Evolutionary conservation across 2,797 vertebrate genomes (phyloP).

Genomic region (Semaprochilodus insignis): DNA sequence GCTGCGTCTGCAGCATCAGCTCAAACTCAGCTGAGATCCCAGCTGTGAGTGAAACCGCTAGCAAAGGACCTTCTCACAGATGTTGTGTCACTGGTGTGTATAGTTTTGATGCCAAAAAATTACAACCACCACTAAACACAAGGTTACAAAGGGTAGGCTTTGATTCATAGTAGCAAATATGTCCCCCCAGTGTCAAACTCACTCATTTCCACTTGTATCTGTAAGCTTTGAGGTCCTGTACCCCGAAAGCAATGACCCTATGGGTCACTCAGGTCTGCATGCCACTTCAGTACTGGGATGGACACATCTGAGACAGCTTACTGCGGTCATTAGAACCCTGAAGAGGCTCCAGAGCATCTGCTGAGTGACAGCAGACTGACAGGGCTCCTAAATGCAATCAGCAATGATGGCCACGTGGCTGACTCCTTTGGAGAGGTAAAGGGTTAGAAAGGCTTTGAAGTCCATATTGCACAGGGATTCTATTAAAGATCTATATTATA

Average conservation of each 20-base stretch:
- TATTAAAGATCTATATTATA: background rate
- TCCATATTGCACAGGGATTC: background rate
- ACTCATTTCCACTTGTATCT: background rate
- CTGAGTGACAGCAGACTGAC: slow-evolving; percentile 30
- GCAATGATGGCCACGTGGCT: slow-evolving; percentile 19
- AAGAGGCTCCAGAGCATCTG: slow-evolving; percentile 20
- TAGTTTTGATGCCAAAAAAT: no score
- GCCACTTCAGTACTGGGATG: background rate
- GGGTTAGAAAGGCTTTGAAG: background rate
- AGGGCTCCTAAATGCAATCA: slow-evolving; percentile 39
- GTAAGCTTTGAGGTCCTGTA: background rate
- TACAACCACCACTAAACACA: no score
- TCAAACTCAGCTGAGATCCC: no score
- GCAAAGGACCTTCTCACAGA: no score
- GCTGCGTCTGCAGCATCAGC: no score
- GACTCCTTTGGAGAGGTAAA: background rate
- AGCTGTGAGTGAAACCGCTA: no score
- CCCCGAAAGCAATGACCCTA: background rate
- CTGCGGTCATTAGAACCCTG: slow-evolving; percentile 18
- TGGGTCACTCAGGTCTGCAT: background rate
- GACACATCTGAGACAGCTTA: slow-evolving; percentile 51
- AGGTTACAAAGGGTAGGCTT: no score
- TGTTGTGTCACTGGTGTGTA: no score
- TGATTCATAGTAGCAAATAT: no score
- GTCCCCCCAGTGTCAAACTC: no score